Evolutionary conservation across 2,888 invertebrate species (phyloP), one percentile per base, ranked within the genome.

Genomic region (Agonopterix arenella): DNA sequence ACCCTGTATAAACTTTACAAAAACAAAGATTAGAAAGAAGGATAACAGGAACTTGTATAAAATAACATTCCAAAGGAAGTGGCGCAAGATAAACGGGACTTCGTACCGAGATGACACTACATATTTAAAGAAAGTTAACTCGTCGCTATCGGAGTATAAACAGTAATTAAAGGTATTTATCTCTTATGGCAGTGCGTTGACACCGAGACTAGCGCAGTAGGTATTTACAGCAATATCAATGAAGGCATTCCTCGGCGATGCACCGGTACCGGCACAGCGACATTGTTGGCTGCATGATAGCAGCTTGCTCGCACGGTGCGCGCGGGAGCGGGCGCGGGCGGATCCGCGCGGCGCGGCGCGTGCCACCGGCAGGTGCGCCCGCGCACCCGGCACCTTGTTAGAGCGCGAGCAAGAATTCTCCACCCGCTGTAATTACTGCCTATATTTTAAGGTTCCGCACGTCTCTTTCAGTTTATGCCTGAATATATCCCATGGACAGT

Each of bases 281-380:
- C 43, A 43, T 48, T 10, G 8, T 43, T 9, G 11, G 10, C n/a
- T 8, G 11, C 41, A 37, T 43, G 36, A 13, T 44, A 49, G 52
- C 52, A 54, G 52, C 46, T 52, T 28, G 28, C 28, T 7, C 7
- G 28, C 28, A 28, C 28, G 28, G 28, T 55, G 55, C 48, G 57
- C 51, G 57, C 49, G 55, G 56, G 50, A 50, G 18, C 18, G 18
- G 45, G 58, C 52, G 69, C 67, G 66, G 64, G 73, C 69, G 67
- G 62, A 49, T 1, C 28, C 28, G 28, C 28, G 28, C 28, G 2
- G 18, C 52, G 59, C 53, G 63, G 64, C 66, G 66, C 64, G 68
- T 67, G 67, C 63, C 18, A 52, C 60, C 61, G 72, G 77, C 84
- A 84, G 86, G 85, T 88, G 88, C 76, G 70, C 66, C 51, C 46